Base-by-base conservation (phyloP, 2,797 vertebrate genomes). In the Taeniopygia guttata region DNA sequence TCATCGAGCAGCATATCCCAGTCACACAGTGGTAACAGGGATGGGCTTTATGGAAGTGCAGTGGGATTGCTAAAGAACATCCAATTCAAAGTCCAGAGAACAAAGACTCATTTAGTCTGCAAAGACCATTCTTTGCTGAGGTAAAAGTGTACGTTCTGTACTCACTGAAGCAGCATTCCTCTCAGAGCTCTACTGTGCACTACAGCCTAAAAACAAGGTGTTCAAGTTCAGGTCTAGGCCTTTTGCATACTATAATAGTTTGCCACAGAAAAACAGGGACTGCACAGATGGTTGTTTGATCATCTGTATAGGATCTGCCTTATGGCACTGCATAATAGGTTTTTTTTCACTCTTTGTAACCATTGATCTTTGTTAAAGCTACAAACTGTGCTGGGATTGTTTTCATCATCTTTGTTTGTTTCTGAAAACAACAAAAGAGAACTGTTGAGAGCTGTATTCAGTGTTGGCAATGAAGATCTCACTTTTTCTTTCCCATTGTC, bases 351-450 rank as follows among this genome's bases (percentile, higher is more conserved):
- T 89, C 59, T 69, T 93, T 83, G 68, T 86, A 63, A 76, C 69
- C 56, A 80, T 38, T 90, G 85, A 77, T 88, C 87, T 94, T 94
- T 94, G 94, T 91, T 93, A 76, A 74, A 74, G 79, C 67, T 55
- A 89, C 88, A 78, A 85, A 95, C 80, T 92, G 72, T 80, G 49
- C 83, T 74, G 48, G 52, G 20, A 46, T 95, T 95, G 85, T 96
- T 96, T 96, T 93, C 81, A 78, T 90, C 67, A 68, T 80, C 83
- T 88, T 91, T 95, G 89, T 94, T 96, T 96, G 91, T 88, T 91
- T 89, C 77, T 89, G 38, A 2, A 2, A 84, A 74, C 29, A 87
- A 95, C 90, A 93, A 94, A 96, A 88, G 90, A 52, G 77, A 94
- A 94, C 85, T 96, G 91, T 95, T 94, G 49, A 68, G 56, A 76